phyloP scores from a whole-genome alignment of 2,888 invertebrate species.

The Eristalinus sepulchralis region DNA sequence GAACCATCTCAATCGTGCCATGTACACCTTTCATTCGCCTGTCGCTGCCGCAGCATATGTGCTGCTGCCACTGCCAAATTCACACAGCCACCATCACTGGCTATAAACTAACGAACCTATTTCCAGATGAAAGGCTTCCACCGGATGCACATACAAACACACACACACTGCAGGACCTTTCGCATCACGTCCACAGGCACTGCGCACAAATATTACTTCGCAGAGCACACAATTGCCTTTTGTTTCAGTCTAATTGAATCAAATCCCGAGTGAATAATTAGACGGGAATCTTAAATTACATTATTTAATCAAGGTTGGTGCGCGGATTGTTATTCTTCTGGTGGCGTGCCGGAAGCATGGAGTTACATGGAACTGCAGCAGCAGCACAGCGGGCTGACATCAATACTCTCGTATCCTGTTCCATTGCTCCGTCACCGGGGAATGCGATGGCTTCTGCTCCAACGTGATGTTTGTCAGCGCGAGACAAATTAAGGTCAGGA shows the following conservation, averaged over 20 bases:
- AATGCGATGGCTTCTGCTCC: not conserved
- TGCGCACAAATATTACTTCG: constrained; percentile 45
- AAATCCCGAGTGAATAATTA: constrained; percentile 69
- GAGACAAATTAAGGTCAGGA: constrained; percentile 54
- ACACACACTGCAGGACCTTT: constrained; percentile 1
- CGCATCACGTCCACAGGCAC: constrained; percentile 18
- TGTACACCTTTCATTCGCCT: constrained; percentile 11
- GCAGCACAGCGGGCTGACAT: constrained; percentile 44
- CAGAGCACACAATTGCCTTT: constrained; percentile 64
- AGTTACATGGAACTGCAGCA: constrained; percentile 32
- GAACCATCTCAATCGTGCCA: constrained; percentile 40
- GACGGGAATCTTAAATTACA: constrained; percentile 69
- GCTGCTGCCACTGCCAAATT: not conserved
- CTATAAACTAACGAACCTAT: constrained; percentile 32
- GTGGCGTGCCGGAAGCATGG: constrained; percentile 21
- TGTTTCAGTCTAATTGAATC: constrained; percentile 69
- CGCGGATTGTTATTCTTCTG: constrained; percentile 49
- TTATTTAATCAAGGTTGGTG: constrained; percentile 66
- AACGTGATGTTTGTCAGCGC: constrained; percentile 17
- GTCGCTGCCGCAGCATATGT: constrained; percentile 14
- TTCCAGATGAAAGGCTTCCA: constrained; percentile 21
- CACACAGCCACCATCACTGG: not conserved
- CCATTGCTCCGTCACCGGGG: not conserved
- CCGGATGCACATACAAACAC: not conserved
- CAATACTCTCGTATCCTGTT: constrained; percentile 31